phyloP scores from a whole-genome alignment of 2,888 invertebrate genomes.

The Osedax frankpressi region DNA sequence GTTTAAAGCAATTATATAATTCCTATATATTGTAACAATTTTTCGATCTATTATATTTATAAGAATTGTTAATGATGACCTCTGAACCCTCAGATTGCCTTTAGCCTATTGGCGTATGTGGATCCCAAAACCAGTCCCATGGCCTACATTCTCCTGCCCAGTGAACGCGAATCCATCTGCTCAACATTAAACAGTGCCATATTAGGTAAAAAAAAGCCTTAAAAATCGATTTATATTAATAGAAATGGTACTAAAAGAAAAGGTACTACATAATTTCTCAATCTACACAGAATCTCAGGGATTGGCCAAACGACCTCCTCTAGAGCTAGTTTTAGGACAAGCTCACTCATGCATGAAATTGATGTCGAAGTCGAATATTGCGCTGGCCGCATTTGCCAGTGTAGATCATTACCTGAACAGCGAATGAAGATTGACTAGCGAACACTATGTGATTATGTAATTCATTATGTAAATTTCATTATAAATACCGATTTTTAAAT shows the following conservation, averaged over 20 bases:
- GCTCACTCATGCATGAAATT: slow-evolving; percentile 73
- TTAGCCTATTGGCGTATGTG: slow-evolving; percentile 89
- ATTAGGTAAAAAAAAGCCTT: slow-evolving; percentile 61
- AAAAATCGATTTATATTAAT: too few species aligned
- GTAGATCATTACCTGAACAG: slow-evolving; percentile 45
- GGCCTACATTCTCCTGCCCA: slow-evolving; percentile 87
- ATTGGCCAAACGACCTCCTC: slow-evolving; percentile 74
- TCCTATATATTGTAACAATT: too few species aligned
- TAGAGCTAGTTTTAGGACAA: slow-evolving; percentile 82
- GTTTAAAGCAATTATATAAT: too few species aligned
- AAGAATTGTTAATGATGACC: too few species aligned
- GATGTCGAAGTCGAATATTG: slow-evolving; percentile 77
- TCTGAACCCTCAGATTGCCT: slow-evolving; percentile 64
- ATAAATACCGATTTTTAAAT: too few species aligned
- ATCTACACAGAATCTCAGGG: slow-evolving; percentile 77
- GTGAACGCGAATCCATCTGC: slow-evolving; percentile 83
- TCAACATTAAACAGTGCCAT: slow-evolving; percentile 93
- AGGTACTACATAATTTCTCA: slow-evolving; percentile 23
- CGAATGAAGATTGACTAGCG: too few species aligned
- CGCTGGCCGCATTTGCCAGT: slow-evolving; percentile 87
- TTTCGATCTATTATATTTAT: too few species aligned
- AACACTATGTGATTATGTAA: too few species aligned
- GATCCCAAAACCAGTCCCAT: slow-evolving; percentile 95
- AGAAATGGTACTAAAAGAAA: too few species aligned
- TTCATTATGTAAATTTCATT: too few species aligned